A percentile compares a stretch with the other conserved stretches of the same genome.
phyloP scores from a whole-genome alignment of 2,113 vertebrate species.

The Panthera leo region DNA sequence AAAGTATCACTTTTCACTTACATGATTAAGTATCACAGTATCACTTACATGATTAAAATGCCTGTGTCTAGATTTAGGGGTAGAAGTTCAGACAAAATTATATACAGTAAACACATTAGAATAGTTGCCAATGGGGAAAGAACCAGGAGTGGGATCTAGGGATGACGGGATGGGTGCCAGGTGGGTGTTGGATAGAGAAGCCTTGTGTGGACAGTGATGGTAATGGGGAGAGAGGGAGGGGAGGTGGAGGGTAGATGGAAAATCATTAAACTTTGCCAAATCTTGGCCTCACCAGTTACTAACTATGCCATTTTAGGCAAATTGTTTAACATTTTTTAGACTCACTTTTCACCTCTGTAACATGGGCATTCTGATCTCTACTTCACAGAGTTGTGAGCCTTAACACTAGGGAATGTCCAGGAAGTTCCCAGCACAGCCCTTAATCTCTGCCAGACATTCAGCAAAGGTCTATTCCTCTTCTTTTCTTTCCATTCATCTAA shows the following conservation, averaged over 20 bases:
- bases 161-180: not conserved
- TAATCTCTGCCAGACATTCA: not conserved
- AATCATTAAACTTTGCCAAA: not conserved
- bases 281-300: not conserved
- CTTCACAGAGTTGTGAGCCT: not conserved
- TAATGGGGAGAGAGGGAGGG: no score
- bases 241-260: not conserved
- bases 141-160: not conserved
- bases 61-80: not conserved
- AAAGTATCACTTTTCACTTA: not conserved
- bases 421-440: not conserved
- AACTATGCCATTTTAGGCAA: not conserved
- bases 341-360: not conserved
- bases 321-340: not conserved
- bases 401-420: not conserved
- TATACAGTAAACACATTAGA: not conserved
- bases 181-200: not conserved
- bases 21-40: not conserved
- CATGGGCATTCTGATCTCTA: not conserved
- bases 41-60: not conserved
- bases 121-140: not conserved
- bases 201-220: not conserved
- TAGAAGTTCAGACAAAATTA: not conserved
- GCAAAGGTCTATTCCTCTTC: not conserved
- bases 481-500: not conserved